Evolutionary conservation across 2,888 invertebrate species (phyloP).

Genomic region (Podabrus alpinus): DNA sequence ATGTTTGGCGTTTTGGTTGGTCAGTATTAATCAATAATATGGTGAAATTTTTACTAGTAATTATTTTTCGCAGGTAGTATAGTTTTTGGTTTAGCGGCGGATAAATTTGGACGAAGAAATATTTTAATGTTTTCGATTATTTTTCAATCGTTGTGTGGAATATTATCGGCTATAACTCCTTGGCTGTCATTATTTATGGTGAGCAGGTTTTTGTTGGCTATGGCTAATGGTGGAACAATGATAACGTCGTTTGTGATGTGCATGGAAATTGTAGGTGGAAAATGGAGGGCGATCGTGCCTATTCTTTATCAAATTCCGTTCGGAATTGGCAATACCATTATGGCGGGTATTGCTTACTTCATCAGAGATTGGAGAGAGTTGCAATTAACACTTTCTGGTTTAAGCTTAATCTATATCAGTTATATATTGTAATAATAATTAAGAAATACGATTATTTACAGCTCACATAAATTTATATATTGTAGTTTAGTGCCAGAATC

Average conservation of each 20-base stretch:
- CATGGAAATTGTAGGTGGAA: slow-evolving; percentile 66
- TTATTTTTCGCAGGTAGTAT: slow-evolving; percentile 58
- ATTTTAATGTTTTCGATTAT: slow-evolving; percentile 62
- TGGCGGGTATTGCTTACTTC: slow-evolving; percentile 63
- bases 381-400: slow-evolving; percentile 59
- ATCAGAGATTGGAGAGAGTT: slow-evolving; percentile 66
- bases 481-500: slow-evolving; percentile 63
- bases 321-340: slow-evolving; percentile 62
- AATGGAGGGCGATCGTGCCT: slow-evolving; percentile 64
- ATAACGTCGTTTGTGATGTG: slow-evolving; percentile 70
- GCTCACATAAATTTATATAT: background rate
- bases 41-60: background rate
- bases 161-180: slow-evolving; percentile 60
- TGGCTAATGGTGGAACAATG: slow-evolving; percentile 66
- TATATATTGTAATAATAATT: slow-evolving; percentile 57
- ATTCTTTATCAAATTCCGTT: slow-evolving; percentile 68
- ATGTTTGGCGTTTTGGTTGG: slow-evolving; percentile 65
- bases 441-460: background rate
- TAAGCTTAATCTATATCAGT: slow-evolving; percentile 58
- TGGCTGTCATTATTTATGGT: slow-evolving; percentile 61
- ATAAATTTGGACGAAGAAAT: slow-evolving; percentile 64
- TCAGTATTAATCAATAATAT: background rate
- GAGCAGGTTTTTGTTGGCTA: slow-evolving; percentile 61
- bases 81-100: slow-evolving; percentile 64
- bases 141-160: slow-evolving; percentile 60